These are phyloP conservation scores for Drosophila triauraria DNA, from an alignment of 1,140 invertebrate species.

Conservation along the genomic window DNA sequence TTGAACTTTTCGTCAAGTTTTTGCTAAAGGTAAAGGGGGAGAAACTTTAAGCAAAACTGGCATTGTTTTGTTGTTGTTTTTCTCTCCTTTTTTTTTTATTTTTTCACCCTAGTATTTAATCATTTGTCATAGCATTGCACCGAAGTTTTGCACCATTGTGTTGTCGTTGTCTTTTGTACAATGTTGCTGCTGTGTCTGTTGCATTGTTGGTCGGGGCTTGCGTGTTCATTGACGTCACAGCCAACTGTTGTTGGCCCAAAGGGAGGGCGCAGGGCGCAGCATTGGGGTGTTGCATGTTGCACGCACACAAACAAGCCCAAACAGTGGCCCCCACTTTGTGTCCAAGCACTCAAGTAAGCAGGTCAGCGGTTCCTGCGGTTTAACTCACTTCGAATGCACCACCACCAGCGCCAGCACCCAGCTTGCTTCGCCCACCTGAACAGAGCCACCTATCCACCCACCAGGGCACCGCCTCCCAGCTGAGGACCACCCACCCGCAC, in stretches of 20 bases:
- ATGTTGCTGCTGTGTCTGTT: conserved; percentile 49
- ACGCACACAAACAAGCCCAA: conserved; percentile 57
- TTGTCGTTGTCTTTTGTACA: conserved; percentile 26
- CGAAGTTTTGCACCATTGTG: conserved; percentile 42
- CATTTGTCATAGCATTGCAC: conserved; percentile 66
- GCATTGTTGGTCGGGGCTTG: conserved; percentile 67
- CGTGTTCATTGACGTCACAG: conserved; percentile 77
- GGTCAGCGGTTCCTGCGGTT: conserved; percentile 79
- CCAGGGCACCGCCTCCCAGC: not conserved
- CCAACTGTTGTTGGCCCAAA: conserved; percentile 15
- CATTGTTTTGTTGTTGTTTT: conserved; percentile 13
- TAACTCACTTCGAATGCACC: conserved; percentile 43
- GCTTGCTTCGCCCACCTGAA: not conserved
- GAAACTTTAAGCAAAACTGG: conserved; percentile 33
- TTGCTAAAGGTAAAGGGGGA: not conserved
- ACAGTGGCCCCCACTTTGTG: conserved; percentile 15
- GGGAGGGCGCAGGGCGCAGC: not conserved
- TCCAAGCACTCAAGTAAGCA: conserved; percentile 73
- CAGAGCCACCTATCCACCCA: conserved; percentile 22
- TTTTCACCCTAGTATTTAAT: conserved; percentile 52
- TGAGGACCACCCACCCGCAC: conserved; percentile 19
- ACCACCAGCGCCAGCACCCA: not conserved
- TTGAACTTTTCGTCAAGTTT: conserved; percentile 10
- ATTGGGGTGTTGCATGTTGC: conserved; percentile 65
- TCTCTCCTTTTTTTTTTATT: conserved; percentile 11